Percentiles rank a stretch among this genome's conserved stretches.
Conservation (phyloP, 2,113 vertebrate genomes). For the Dermatemys mawii region DNA sequence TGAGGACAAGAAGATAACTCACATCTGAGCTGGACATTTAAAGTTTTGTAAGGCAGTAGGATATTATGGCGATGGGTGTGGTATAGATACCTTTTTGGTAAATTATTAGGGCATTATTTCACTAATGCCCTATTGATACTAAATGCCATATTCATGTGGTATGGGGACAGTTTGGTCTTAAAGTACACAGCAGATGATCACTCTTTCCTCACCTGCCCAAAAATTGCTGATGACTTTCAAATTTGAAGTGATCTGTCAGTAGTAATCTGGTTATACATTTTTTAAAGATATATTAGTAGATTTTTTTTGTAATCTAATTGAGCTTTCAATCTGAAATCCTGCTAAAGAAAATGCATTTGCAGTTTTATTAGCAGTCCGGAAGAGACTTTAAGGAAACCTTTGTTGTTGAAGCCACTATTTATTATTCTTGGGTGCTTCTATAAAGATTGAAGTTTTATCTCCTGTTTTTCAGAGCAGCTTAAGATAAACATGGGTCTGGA, state of each 20-base stretch:
- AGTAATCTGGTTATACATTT: not conserved
- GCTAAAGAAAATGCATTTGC: not conserved
- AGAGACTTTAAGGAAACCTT: not conserved
- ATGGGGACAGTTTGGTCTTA: not conserved
- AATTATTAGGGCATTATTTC: not conserved
- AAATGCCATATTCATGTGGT: not conserved
- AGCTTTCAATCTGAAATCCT: not conserved
- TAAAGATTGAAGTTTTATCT: not conserved
- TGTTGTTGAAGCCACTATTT: not conserved
- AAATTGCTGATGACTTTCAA: not conserved
- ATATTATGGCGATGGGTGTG: not conserved
- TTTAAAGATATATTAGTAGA: not conserved
- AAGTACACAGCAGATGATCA: not conserved
- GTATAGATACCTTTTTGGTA: not conserved
- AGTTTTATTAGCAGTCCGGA: not conserved
- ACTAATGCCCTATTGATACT: not conserved
- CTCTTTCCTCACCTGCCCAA: not conserved
- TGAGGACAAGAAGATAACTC: not conserved
- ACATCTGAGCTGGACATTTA: not conserved
- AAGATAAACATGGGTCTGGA: not conserved
- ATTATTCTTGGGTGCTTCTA: not conserved
- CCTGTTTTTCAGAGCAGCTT: not conserved
- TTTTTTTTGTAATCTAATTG: not conserved
- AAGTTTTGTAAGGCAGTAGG: not conserved
- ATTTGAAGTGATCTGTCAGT: not conserved